Base-by-base conservation (phyloP, 2,888 invertebrate genomes). In the Drosophila limbata region DNA sequence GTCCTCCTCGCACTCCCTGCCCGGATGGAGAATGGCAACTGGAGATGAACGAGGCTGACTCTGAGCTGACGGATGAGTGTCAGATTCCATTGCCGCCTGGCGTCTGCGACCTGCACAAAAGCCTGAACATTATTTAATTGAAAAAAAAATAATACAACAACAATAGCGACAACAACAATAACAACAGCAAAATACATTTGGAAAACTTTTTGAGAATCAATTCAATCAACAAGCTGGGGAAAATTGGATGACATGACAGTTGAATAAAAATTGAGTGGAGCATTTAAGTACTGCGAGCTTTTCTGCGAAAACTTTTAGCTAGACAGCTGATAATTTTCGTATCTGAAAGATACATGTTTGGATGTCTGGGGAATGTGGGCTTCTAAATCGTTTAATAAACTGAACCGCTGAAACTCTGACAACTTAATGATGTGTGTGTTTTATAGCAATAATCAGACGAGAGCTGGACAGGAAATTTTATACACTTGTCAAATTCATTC, bases 41-140 rank as follows among this genome's bases (percentile, higher is more conserved):
- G 39, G 52, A 52, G 31, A 57, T 47, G 67, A 55, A 47, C 35
- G 44, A 42, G 40, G 3, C 57, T 59, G 67, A 55, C 67, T 70
- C 45, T 53, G 33, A 47, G 60, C 72, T 82, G 79, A 89, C 73
- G 69, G 77, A 77, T 85, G 69, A 73, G 55, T 79, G 73, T 66
- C 74, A 69, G 60, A 62, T 61, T 62, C 57, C 28, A 61, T 55
- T 63, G 63, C 39, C 68, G 73, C 53, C 68, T 45, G 65, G 67
- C 68, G 72, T 52, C 57, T 40, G 47, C 50, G 61, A 55, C 51
- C 53, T 48, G 19, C 56, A 53, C 65, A 71, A 68, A 77, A 70
- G 68, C 66, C 63, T 35, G 28, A 45, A 69, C 69, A 73, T 67
- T 82, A 88, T 86, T 83, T 81, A 89, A 89, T 89, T 83, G 78